Conservation (phyloP, 2,888 invertebrate species). For the Spicauda simplicius region DNA sequence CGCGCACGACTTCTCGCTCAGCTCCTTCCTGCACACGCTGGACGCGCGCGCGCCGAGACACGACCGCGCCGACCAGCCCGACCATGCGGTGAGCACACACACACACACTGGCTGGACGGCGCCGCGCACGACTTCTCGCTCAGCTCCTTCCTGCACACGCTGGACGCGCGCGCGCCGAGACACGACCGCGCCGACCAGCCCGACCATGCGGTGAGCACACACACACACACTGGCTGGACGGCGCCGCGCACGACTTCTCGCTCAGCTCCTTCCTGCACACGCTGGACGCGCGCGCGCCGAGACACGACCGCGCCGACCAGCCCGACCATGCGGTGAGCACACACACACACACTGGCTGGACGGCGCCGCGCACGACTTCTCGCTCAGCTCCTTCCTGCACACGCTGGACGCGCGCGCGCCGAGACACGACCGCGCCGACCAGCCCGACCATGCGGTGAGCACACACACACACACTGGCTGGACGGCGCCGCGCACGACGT, state of each 20-base stretch:
- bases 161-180: slow-evolving; percentile 87
- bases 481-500: slow-evolving; percentile 90
- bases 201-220: too few species aligned
- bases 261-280: slow-evolving; percentile 93
- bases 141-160: slow-evolving; percentile 92
- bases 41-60: slow-evolving; percentile 83
- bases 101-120: slow-evolving; percentile 86
- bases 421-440: too few species aligned
- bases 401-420: slow-evolving; percentile 88
- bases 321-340: too few species aligned
- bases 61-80: slow-evolving; percentile 45
- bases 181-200: too few species aligned
- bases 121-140: slow-evolving; percentile 92
- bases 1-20: slow-evolving; percentile 91
- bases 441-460: too few species aligned
- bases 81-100: slow-evolving; percentile 50
- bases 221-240: slow-evolving; percentile 92
- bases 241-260: slow-evolving; percentile 91
- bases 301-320: too few species aligned
- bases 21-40: slow-evolving; percentile 92
- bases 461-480: too few species aligned
- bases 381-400: slow-evolving; percentile 93
- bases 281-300: slow-evolving; percentile 86
- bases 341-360: too few species aligned
- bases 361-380: slow-evolving; percentile 90